Percentiles rank a stretch among this genome's conserved stretches.
Evolutionary conservation across 2,797 vertebrate species (phyloP).

Genomic region (Apogon hyalosoma): DNA sequence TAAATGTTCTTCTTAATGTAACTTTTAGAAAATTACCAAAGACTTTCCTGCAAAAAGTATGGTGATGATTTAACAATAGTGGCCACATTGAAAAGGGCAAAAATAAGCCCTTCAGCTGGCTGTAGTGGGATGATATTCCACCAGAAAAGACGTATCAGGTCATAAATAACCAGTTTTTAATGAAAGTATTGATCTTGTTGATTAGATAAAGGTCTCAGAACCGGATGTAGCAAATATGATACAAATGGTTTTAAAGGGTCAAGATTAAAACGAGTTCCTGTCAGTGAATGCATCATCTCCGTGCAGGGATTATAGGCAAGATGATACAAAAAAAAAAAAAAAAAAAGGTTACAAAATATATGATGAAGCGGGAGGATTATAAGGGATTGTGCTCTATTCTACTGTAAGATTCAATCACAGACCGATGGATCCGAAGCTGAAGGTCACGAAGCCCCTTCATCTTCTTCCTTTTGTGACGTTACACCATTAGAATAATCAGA

Average conservation of each 20-base stretch:
- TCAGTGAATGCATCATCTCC: slow-evolving; percentile 55
- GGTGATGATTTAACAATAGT: too few species aligned
- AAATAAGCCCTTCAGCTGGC: too few species aligned
- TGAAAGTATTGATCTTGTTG: too few species aligned
- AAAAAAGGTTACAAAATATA: slow-evolving; percentile 63
- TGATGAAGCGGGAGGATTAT: slow-evolving; percentile 72
- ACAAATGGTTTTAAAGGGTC: background rate
- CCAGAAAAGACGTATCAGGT: too few species aligned
- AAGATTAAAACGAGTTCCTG: slow-evolving; percentile 50
- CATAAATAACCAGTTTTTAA: too few species aligned
- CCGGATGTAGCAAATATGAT: too few species aligned
- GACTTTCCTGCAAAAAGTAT: too few species aligned
- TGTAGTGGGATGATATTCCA: too few species aligned
- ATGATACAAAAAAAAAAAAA: slow-evolving; percentile 69
- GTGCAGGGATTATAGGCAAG: slow-evolving; percentile 65
- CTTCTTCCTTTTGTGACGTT: slow-evolving; percentile 10
- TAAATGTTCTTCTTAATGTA: too few species aligned
- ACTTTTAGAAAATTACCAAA: too few species aligned
- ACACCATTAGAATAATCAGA: slow-evolving; percentile 14
- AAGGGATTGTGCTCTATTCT: slow-evolving; percentile 57
- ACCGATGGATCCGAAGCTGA: slow-evolving; percentile 38
- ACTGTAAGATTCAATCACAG: slow-evolving; percentile 58
- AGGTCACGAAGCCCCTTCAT: slow-evolving; percentile 36
- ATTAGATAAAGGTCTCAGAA: too few species aligned
- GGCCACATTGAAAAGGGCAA: too few species aligned